Conservation (phyloP, 2,113 vertebrate genomes). For the Stigmatopora argus region DNA sequence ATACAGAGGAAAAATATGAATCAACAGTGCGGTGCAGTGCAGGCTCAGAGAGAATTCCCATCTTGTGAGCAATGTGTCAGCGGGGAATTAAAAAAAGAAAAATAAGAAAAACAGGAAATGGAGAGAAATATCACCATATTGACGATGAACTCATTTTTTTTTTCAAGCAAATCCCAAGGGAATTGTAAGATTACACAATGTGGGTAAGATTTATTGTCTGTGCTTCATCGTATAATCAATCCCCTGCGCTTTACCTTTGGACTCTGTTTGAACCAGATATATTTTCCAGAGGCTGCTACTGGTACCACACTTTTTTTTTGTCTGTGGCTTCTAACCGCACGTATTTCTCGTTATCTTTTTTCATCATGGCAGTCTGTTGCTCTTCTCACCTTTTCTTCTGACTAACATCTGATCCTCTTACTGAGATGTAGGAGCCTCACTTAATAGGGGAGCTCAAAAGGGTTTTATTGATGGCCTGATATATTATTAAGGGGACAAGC, state of each 20-base stretch:
- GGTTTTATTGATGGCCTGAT: slow-evolving; percentile 11
- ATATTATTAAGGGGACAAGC: slow-evolving; percentile 1
- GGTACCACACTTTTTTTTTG: slow-evolving; percentile 7
- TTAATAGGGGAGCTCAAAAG: slow-evolving; percentile 18
- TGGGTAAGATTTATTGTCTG: slow-evolving; percentile 10
- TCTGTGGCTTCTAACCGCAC: neutral
- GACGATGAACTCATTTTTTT: slow-evolving; percentile 15
- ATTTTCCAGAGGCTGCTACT: slow-evolving; percentile 8
- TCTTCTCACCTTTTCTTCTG: slow-evolving; percentile 7
- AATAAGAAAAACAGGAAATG: neutral
- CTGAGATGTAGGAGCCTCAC: slow-evolving; percentile 35
- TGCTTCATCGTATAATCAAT: slow-evolving; percentile 14
- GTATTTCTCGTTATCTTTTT: slow-evolving; percentile 7
- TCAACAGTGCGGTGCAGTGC: slow-evolving; percentile 13
- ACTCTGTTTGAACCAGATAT: slow-evolving; percentile 37
- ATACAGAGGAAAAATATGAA: slow-evolving; percentile 27
- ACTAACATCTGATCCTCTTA: slow-evolving; percentile 31
- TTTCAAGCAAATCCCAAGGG: slow-evolving; percentile 17
- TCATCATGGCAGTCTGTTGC: slow-evolving; percentile 3
- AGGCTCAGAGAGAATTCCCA: slow-evolving; percentile 30
- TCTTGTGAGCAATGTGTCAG: slow-evolving; percentile 26
- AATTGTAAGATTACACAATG: slow-evolving; percentile 29
- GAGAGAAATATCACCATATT: slow-evolving; percentile 24
- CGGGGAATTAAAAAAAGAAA: slow-evolving; percentile 20
- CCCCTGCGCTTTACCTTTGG: slow-evolving; percentile 36